Conservation (phyloP, 1,140 invertebrate genomes). For the Drosophila insularis region DNA sequence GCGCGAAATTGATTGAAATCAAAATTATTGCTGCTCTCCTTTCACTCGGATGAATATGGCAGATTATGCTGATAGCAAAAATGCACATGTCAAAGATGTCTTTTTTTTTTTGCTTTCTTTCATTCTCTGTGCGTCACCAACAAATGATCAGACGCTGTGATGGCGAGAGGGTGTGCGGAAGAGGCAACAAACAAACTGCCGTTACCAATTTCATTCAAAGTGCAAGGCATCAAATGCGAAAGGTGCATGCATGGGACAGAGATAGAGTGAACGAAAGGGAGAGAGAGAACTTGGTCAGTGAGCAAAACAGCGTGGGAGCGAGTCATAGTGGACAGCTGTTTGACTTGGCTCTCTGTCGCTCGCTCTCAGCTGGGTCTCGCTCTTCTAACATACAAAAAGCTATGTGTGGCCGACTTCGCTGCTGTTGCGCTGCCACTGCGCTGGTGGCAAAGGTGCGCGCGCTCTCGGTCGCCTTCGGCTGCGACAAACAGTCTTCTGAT, state of each 20-base stretch:
- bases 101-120: not conserved
- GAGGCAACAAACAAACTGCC: constrained; percentile 46
- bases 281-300: constrained; percentile 1
- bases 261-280: constrained; percentile 1
- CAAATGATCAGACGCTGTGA: not conserved
- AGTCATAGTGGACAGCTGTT: constrained; percentile 61
- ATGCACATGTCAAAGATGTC: not conserved
- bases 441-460: constrained; percentile 70
- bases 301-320: constrained; percentile 24
- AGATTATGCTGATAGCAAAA: not conserved
- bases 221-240: constrained; percentile 34
- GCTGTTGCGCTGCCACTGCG: constrained; percentile 45
- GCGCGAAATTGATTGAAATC: not conserved
- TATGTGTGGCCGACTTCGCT: not conserved
- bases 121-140: not conserved
- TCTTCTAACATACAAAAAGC: constrained; percentile 16
- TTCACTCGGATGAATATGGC: not conserved
- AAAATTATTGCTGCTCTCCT: not conserved
- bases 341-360: constrained; percentile 21
- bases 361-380: not conserved
- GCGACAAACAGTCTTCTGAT: constrained; percentile 75
- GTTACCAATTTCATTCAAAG: constrained; percentile 71
- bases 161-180: not conserved
- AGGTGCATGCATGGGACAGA: not conserved
- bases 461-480: constrained; percentile 47